These are phyloP conservation scores for Acyrthosiphon pisum DNA, from an alignment of 1,140 invertebrate species.

Conservation along the genomic window DNA sequence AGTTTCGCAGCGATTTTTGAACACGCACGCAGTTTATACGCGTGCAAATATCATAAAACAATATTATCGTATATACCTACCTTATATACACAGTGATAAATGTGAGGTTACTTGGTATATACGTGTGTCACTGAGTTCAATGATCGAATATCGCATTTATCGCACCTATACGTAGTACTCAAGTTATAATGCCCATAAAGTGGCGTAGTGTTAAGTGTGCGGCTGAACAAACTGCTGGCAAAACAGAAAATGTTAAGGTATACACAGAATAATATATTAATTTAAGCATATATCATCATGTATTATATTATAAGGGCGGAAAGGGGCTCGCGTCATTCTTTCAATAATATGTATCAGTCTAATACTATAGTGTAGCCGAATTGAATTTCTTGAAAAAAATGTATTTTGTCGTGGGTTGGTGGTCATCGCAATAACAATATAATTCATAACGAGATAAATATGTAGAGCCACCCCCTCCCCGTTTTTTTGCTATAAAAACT, in stretches of 20 bases:
- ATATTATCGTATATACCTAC: background rate
- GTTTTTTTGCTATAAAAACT: background rate
- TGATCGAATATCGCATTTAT: slow-evolving; percentile 14
- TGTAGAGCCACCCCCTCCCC: too few relatives aligned
- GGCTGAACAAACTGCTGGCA: background rate
- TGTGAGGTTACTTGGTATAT: background rate
- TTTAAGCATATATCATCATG: too few relatives aligned
- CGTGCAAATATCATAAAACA: background rate
- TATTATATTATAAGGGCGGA: background rate
- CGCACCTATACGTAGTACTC: background rate
- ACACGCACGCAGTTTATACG: background rate
- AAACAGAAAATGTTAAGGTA: slow-evolving; percentile 16
- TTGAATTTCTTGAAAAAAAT: background rate
- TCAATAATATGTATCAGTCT: too few relatives aligned
- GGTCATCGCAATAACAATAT: background rate
- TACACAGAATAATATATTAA: background rate
- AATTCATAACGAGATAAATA: background rate
- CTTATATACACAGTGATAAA: background rate
- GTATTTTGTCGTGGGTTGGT: background rate
- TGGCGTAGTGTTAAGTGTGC: background rate
- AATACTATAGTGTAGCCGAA: background rate
- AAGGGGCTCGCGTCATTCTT: background rate
- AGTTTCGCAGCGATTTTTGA: background rate
- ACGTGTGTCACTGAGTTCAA: slow-evolving; percentile 19
- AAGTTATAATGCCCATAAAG: background rate